Base-by-base conservation (phyloP, 53 echinoderm and acorn worm species). In the Luidia sarsii region DNA sequence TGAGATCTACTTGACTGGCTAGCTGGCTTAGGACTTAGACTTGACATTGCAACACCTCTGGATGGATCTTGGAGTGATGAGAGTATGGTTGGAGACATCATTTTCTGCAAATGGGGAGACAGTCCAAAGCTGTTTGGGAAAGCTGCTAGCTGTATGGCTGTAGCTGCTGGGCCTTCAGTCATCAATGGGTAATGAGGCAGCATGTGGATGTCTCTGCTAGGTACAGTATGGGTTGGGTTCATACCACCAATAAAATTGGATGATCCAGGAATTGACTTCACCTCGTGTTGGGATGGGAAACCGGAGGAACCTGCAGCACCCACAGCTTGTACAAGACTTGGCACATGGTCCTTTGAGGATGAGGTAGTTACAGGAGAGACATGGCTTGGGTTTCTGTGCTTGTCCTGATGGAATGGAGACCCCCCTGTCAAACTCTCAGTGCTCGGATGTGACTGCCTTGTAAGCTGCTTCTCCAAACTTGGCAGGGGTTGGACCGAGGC, bases 231-330 rank as follows among this genome's bases (percentile, higher is more conserved):
- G 29, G 48, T 48, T 46, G 77, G 59, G 46, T 61, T 60, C 22
- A 77, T 61, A 3, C 77, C 77, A 61, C 39, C 82, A 55, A 69
- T 69, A 32, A 55, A 36, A 39, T 68, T 82, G 7, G 68, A 35
- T 41, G 37, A 28, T 36, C 54, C 82, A 39, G 57, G 69, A 20
- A 38, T 68, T n/a, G 31, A 32, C 4, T 25, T 82, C 23, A 18
- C 55, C 14, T 57, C 33, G 4, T 60, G 60, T 19, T 28, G 57
- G 9, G 59, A 61, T 77, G 59, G 77, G 29, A 60, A 61, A 31
- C 19, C 27, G 33, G 25, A 72, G 30, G 55, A 11, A 9, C 19
- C n/a, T 14, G 70, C 18, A 16, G 28, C 70, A 50, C 46, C 48
- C 43, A 31, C 41, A 48, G 60, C 39, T 60, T 50, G 34, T 61